phyloP scores from a whole-genome alignment of 2,797 vertebrate genomes.

The Knipowitschia caucasica region DNA sequence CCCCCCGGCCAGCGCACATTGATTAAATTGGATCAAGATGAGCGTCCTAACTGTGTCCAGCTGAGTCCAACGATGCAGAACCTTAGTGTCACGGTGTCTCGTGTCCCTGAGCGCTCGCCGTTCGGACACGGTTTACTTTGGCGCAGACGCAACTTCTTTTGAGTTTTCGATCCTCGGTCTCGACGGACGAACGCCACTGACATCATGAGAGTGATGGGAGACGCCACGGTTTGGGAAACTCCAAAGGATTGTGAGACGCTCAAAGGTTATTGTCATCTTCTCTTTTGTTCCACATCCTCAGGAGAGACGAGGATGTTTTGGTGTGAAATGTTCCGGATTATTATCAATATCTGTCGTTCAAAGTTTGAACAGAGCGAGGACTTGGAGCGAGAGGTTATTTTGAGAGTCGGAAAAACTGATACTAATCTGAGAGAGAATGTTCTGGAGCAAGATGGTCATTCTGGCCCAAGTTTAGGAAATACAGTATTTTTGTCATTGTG shows the following conservation, averaged over 20 bases:
- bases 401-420: conserved; percentile 24
- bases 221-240: conserved; percentile 84
- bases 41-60: conserved; percentile 99
- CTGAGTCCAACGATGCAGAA: conserved; percentile 98
- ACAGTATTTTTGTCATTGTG: neutral
- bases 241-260: conserved; percentile 58
- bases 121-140: conserved; percentile 97
- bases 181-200: conserved; percentile 88
- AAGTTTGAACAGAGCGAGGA: conserved; percentile 26
- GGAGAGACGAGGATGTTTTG: conserved; percentile 48
- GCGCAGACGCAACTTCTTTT: conserved; percentile 88
- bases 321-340: conserved; percentile 55
- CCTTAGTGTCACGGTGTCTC: conserved; percentile 87
- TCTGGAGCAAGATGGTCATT: neutral
- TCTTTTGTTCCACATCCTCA: conserved; percentile 42
- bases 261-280: conserved; percentile 52
- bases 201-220: conserved; percentile 89
- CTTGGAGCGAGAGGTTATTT: conserved; percentile 41
- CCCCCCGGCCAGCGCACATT: conserved; percentile 80
- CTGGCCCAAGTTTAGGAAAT: conserved; percentile 8
- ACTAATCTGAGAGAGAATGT: conserved; percentile 27
- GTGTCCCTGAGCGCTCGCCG: conserved; percentile 90
- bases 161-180: conserved; percentile 85
- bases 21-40: conserved; percentile 99
- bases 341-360: conserved; percentile 44